These are phyloP conservation scores for Elegia similella DNA, from an alignment of 2,888 invertebrate species.

Conservation along the genomic window DNA sequence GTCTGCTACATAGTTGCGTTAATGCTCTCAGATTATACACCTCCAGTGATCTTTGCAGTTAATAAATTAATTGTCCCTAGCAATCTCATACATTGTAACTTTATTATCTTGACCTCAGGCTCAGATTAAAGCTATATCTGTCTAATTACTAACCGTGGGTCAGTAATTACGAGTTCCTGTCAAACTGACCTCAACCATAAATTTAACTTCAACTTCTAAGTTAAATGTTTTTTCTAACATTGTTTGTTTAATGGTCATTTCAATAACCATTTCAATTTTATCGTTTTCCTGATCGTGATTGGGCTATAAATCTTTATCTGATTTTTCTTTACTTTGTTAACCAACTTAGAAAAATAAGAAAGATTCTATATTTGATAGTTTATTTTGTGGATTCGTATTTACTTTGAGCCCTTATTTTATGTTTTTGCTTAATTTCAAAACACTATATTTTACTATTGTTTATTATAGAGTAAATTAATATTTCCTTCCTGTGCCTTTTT, in stretches of 20 bases:
- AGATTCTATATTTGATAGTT: not conserved
- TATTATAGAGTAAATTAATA: too few species aligned
- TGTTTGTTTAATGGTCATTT: constrained; percentile 22
- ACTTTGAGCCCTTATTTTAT: too few species aligned
- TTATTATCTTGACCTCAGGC: constrained; percentile 28
- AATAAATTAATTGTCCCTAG: constrained; percentile 32
- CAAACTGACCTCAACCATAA: constrained; percentile 19
- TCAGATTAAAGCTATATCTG: constrained; percentile 12
- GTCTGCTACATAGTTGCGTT: constrained; percentile 30
- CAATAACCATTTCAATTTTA: constrained; percentile 35
- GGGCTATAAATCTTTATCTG: constrained; percentile 28
- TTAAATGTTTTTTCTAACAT: constrained; percentile 19
- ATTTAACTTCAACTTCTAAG: not conserved
- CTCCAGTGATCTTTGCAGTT: constrained; percentile 26
- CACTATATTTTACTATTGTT: too few species aligned
- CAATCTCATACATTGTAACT: constrained; percentile 30
- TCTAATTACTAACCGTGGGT: constrained; percentile 21
- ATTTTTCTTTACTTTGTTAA: constrained; percentile 21
- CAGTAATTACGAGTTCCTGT: constrained; percentile 19
- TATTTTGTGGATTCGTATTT: not conserved
- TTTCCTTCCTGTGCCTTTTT: too few species aligned
- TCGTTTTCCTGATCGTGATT: constrained; percentile 30
- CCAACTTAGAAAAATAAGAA: not conserved
- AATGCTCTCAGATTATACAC: constrained; percentile 26
- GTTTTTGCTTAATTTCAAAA: too few species aligned